Conservation (phyloP, 2,113 vertebrate genomes). For the Pheucticus melanocephalus region DNA sequence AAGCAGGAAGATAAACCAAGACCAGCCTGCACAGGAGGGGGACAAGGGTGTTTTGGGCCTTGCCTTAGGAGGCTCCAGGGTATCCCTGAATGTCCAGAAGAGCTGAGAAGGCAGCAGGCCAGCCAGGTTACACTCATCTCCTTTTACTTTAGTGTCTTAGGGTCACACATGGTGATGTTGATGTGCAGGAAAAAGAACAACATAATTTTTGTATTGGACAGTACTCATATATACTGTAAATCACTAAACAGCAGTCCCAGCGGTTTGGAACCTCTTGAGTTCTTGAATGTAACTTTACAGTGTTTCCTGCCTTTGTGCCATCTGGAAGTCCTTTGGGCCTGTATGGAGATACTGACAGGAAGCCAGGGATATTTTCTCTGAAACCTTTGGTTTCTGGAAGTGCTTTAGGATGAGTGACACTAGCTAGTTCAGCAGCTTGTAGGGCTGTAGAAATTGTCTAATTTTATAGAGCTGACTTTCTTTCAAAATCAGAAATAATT, state of each 20-base stretch:
- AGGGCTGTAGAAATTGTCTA: neutral
- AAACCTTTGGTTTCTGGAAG: neutral
- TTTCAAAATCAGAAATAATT: neutral
- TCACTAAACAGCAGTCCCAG: neutral
- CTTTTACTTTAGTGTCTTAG: neutral
- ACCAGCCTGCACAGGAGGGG: neutral
- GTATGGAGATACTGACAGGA: neutral
- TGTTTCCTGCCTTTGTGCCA: neutral
- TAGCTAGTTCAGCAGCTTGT: neutral
- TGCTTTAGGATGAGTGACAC: neutral
- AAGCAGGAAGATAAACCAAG: neutral
- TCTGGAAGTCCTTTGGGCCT: neutral
- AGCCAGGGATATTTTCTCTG: neutral
- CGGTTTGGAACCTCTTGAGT: neutral
- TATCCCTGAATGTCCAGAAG: neutral
- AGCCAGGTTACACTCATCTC: neutral
- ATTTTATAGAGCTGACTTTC: neutral
- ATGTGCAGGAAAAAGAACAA: neutral
- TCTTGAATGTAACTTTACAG: neutral
- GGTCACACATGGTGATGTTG: neutral
- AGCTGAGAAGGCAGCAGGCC: neutral
- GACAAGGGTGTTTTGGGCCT: neutral
- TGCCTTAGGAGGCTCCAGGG: neutral
- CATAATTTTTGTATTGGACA: neutral
- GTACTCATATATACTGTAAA: neutral